Percentiles rank a stretch among this genome's conserved stretches.
Conservation (phyloP, 2,888 invertebrate species). For the Alloscopus bannaensis region DNA sequence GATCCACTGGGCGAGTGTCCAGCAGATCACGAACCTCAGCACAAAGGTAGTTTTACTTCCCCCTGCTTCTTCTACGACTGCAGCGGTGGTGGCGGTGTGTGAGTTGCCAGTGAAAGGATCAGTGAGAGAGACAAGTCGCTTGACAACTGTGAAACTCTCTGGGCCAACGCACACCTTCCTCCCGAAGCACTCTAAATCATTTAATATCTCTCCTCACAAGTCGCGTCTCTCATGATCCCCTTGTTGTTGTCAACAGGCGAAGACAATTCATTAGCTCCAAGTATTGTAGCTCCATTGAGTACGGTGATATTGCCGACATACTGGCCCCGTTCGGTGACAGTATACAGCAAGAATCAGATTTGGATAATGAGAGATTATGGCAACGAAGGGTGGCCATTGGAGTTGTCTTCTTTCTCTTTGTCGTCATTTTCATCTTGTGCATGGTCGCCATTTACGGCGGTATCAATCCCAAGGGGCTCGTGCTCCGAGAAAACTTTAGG, state of each 20-base stretch:
- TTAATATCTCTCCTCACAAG: neutral
- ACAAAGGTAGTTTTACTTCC: constrained; percentile 68
- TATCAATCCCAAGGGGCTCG: constrained; percentile 78
- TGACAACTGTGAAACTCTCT: constrained; percentile 50
- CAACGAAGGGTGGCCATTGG: constrained; percentile 79
- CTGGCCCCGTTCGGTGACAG: constrained; percentile 22
- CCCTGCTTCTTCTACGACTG: constrained; percentile 33
- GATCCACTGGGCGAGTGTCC: constrained; percentile 38
- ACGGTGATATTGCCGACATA: constrained; percentile 73
- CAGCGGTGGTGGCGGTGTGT: constrained; percentile 58
- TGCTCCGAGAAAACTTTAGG: constrained; percentile 75
- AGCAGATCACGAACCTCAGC: constrained; percentile 65
- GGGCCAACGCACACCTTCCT: constrained; percentile 58
- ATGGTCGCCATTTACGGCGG: constrained; percentile 79
- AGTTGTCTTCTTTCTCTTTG: constrained; percentile 79
- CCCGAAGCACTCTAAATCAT: constrained; percentile 46
- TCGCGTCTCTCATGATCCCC: constrained; percentile 25
- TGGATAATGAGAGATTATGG: constrained; percentile 77
- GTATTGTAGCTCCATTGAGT: constrained; percentile 59
- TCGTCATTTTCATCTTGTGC: constrained; percentile 78
- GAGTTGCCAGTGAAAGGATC: constrained; percentile 58
- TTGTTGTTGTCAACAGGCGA: constrained; percentile 56
- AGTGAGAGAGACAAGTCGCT: constrained; percentile 22
- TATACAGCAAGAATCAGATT: constrained; percentile 37
- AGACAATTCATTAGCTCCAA: constrained; percentile 66